These are phyloP conservation scores for Leuciscus idus DNA, from an alignment of 2,113 vertebrate species.

Conservation along the genomic window DNA sequence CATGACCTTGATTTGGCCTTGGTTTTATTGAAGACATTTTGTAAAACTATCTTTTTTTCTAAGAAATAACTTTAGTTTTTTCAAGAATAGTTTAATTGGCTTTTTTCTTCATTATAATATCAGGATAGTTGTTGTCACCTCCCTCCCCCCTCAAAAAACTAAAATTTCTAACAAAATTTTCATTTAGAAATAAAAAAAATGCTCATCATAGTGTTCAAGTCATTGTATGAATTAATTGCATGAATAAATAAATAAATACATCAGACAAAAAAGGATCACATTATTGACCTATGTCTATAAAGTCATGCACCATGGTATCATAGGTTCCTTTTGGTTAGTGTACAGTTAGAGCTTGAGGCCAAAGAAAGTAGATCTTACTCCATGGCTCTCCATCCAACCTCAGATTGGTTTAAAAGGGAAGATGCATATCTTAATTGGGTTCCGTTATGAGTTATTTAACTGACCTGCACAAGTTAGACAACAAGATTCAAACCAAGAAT, in stretches of 20 bases:
- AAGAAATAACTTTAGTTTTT: background rate
- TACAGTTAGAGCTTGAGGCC: background rate
- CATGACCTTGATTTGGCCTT: too few relatives aligned
- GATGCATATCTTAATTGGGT: slow-evolving; percentile 7
- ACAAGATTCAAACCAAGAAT: slow-evolving; percentile 12
- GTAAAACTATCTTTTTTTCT: too few relatives aligned
- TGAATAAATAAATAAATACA: background rate
- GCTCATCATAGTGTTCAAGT: background rate
- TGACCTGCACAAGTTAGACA: slow-evolving; percentile 6
- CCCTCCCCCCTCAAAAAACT: background rate
- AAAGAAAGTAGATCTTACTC: slow-evolving; percentile 1
- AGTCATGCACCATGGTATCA: background rate
- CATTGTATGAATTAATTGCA: background rate
- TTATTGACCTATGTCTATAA: background rate
- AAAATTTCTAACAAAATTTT: background rate
- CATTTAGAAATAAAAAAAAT: background rate
- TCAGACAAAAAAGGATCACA: background rate
- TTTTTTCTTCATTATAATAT: background rate
- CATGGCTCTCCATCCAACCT: background rate
- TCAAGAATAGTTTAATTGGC: too few relatives aligned
- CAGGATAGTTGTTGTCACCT: background rate
- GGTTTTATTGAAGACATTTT: too few relatives aligned
- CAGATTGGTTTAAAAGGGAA: slow-evolving; percentile 14
- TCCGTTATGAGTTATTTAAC: slow-evolving; percentile 19
- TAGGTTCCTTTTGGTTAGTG: background rate